Base-by-base conservation (phyloP, 2,113 vertebrate species). In the Galemys pyrenaicus region DNA sequence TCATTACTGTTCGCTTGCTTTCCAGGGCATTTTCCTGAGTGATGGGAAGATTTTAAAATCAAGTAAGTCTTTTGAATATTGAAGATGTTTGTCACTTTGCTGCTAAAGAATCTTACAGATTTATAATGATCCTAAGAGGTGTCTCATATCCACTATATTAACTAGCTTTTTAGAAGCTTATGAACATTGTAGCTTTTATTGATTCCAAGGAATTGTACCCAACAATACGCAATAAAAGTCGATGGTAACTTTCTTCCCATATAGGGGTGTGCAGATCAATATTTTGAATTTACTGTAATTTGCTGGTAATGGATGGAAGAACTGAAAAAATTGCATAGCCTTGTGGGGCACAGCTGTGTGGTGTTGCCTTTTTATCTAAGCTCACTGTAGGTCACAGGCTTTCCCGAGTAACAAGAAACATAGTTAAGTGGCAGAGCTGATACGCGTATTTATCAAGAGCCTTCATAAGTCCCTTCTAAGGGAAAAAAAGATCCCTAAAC, bases 251-350 rank as follows among this genome's bases (percentile, higher is more conserved):
- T 97, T 98, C 94, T 96, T 67, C 28, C 94, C 22, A 58, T 92
- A 51, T 35, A 96, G 22, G 58, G 37, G 65, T 74, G 94, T 1
- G 0, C 92, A 71, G 96, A 97, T 92, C 58, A 97, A 2, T 97
- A 96, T 95, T 97, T 95, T 90, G 78, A 94, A 92, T 98, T 97
- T 98, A 96, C 80, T 96, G 56, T 97, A 91, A 97, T 95, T 97
- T 97, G n/a, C 68, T 92, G 35, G 44, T 97, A 97, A 70, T 97
- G 68, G 87, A 94, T 96, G 85, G 49, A 96, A 97, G 83, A 95
- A 78, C 88, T 7, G 83, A 84, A 92, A 94, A 39, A 92, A 95
- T 96, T 96, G 78, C 26, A 9, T 1, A 90, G 65, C 44, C 82
- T 97, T 87, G 7, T 78, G 94, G 92, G 73, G 92, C 54, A 67